A percentile compares a stretch with the other conserved stretches of the same genome.
Evolutionary conservation across 2,113 vertebrate genomes (phyloP).

Genomic region (Chlorodrepanis virens): DNA sequence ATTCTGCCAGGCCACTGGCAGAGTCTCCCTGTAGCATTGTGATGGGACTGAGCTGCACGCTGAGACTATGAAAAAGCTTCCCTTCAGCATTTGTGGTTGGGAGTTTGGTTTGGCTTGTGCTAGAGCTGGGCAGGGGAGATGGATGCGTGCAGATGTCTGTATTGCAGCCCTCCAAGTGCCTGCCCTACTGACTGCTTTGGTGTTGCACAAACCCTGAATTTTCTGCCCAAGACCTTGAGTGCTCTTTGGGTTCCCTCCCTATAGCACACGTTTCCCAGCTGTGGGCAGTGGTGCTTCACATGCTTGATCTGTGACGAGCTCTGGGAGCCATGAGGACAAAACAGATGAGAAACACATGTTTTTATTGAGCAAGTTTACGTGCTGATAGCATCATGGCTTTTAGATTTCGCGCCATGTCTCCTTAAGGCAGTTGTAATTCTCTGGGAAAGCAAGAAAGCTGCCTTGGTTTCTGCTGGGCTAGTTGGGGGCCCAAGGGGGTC

Average conservation of each 20-base stretch:
- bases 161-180: not conserved
- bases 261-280: not conserved
- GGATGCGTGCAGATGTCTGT: not conserved
- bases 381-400: not conserved
- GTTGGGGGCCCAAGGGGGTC: not conserved
- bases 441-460: not conserved
- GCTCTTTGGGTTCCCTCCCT: not conserved
- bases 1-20: not conserved
- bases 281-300: not conserved
- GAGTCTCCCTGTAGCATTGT: not conserved
- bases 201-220: not conserved
- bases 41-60: not conserved
- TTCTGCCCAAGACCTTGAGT: not conserved
- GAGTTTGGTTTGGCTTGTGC: not conserved
- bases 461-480: conserved; percentile 2
- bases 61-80: not conserved
- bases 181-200: not conserved
- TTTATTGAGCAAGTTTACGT: not conserved
- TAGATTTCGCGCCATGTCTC: not conserved
- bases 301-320: not conserved
- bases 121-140: not conserved
- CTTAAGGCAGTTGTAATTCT: not conserved
- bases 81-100: not conserved
- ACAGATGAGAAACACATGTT: not conserved
- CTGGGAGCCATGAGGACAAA: not conserved